Base-by-base conservation (phyloP, 2,888 invertebrate species). In the Pachymerium ferrugineum region DNA sequence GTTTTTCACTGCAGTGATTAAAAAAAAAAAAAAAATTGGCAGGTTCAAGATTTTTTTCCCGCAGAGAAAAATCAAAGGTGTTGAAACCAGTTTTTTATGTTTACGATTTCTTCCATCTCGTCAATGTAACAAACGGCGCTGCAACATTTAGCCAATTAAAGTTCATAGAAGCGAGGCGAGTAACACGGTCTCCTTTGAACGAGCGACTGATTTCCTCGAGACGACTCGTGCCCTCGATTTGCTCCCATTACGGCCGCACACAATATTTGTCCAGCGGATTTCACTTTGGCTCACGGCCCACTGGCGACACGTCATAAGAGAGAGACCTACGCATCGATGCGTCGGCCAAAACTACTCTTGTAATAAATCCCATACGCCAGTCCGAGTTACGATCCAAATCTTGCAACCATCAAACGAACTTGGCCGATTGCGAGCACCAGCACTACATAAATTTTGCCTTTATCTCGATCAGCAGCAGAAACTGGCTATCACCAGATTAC, bases 181-280 rank as follows among this genome's bases (percentile, higher is more conserved):
- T 54, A 25, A 54, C 54, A 54, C 14, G 19, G 54, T 54, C 54
- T 54, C 25, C 25, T 54, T 6, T 14, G 2, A 22, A 8, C 4
- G 47, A 16, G 25, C 54, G 54, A 54, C 54, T 25, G 54, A 54
- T 25, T 54, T 54, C 25, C 54, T 54, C 54, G 22, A 54, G 19
- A 54, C 25, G 10, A 54, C 54, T 54, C 54, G 22, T 25, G 54
- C 54, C 22, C 22, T 54, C 54, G 54, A 54, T 54, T 54, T 54
- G 54, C 25, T 54, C 54, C 54, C 54, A 54, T 54, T 25, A 54
- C 14, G 54, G 54, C 25, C 22, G 54, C 54, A 54, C 54, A 54
- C 54, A 54, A 54, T 54, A 54, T 54, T 54, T 54, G 54, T 54
- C 54, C 54, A 54, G 54, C 54, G 54, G 54, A 54, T 54, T 54